Evolutionary conservation across 2,888 invertebrate genomes (phyloP).

Genomic region (Phymatocera aterrima): DNA sequence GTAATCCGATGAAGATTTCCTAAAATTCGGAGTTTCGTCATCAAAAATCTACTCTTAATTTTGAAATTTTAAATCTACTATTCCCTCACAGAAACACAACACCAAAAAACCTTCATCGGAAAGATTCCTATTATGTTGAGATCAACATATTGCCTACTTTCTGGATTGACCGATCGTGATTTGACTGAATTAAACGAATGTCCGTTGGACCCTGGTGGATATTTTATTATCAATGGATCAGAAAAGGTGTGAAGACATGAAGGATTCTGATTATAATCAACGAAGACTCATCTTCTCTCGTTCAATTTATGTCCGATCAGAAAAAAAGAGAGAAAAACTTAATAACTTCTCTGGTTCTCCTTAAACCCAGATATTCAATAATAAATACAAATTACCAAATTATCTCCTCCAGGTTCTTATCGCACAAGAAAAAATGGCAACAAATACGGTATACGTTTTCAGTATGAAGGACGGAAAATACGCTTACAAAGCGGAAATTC

Average conservation of each 20-base stretch:
- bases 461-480: constrained; percentile 99
- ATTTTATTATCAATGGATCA: constrained; percentile 99
- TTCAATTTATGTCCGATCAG: no score
- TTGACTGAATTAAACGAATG: constrained; percentile 99
- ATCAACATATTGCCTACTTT: constrained; percentile 97
- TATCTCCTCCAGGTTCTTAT: constrained; percentile 87
- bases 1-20: not conserved
- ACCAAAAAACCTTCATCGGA: constrained; percentile 81
- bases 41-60: no score
- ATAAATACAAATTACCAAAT: not conserved
- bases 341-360: not conserved
- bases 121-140: constrained; percentile 99
- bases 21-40: not conserved
- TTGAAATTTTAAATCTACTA: no score
- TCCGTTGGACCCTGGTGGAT: constrained; percentile 99
- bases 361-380: not conserved
- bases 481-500: constrained; percentile 98
- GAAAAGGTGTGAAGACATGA: constrained; percentile 83
- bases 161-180: constrained; percentile 98
- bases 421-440: constrained; percentile 99
- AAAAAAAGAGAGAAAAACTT: not conserved
- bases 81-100: constrained; percentile 75
- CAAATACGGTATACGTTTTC: constrained; percentile 99
- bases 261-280: not conserved
- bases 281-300: not conserved